Evolutionary conservation across 1,140 invertebrate species (phyloP).

Genomic region (Cherax quadricarinatus): DNA sequence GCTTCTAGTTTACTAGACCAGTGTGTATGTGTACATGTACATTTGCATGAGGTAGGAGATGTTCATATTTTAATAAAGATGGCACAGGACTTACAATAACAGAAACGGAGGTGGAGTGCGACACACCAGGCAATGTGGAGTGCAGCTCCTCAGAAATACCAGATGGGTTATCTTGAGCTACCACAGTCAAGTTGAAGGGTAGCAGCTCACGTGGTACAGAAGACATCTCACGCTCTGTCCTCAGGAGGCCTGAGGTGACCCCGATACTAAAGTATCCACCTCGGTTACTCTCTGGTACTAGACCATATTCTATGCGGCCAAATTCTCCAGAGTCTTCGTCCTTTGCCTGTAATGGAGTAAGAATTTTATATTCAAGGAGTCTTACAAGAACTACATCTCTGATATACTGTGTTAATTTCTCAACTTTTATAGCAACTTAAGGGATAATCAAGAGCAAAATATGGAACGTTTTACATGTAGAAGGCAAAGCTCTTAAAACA

Average conservation of each 20-base stretch:
- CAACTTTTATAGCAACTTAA: not conserved
- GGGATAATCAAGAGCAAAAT: not conserved
- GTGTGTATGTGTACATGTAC: too few species aligned
- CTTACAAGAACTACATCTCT: not conserved
- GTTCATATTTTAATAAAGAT: too few species aligned
- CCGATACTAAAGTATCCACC: conserved; percentile 63
- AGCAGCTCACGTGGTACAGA: conserved; percentile 57
- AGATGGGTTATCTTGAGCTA: conserved; percentile 49
- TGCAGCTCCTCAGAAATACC: not conserved
- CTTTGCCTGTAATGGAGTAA: conserved; percentile 37
- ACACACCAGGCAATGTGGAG: not conserved
- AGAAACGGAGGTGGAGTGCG: conserved; percentile 36
- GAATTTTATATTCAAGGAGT: not conserved
- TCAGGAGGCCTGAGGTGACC: conserved; percentile 30
- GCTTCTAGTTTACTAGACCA: too few species aligned
- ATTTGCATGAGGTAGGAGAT: too few species aligned
- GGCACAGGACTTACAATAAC: conserved; percentile 40
- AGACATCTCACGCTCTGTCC: conserved; percentile 31
- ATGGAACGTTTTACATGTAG: too few species aligned
- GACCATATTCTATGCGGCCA: conserved; percentile 42
- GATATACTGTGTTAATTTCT: not conserved
- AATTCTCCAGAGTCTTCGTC: conserved; percentile 60
- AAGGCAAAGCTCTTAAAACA: too few species aligned
- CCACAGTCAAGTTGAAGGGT: conserved; percentile 64
- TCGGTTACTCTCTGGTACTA: conserved; percentile 67